Conservation (phyloP, 2,113 vertebrate genomes). For the Laterallus jamaicensis region DNA sequence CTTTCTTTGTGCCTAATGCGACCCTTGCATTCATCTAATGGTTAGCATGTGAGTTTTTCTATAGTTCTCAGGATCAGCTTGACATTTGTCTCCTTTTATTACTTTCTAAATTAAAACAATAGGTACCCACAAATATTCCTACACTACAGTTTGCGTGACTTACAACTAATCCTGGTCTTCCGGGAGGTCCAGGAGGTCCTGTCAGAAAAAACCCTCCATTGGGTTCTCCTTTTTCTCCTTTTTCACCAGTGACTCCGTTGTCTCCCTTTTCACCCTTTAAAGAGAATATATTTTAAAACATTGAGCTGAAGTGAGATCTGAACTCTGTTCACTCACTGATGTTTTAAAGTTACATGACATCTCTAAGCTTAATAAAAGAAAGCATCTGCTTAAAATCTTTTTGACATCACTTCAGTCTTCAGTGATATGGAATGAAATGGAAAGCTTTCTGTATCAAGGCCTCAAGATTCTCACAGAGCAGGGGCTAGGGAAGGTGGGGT, state of each 20-base stretch:
- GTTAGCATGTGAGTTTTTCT: neutral
- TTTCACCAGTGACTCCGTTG: slow-evolving; percentile 76
- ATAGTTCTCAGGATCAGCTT: neutral
- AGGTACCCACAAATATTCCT: neutral
- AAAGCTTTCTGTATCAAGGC: neutral
- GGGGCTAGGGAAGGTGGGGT: neutral
- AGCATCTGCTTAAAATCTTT: neutral
- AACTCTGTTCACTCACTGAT: neutral
- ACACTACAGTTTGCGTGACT: slow-evolving; percentile 46
- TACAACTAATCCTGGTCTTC: slow-evolving; percentile 83
- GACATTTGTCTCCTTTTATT: neutral
- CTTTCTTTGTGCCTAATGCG: neutral
- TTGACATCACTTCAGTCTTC: neutral
- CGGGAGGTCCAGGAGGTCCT: slow-evolving; percentile 82
- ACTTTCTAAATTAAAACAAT: neutral
- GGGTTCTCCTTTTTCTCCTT: slow-evolving; percentile 86
- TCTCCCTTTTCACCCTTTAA: slow-evolving; percentile 80
- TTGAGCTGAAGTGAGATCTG: neutral
- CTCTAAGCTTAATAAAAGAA: neutral
- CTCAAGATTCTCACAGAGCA: neutral
- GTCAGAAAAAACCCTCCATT: slow-evolving; percentile 54
- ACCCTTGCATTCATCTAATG: neutral
- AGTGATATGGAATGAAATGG: neutral
- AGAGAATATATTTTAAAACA: neutral
- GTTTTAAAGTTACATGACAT: neutral